Evolutionary conservation across 1,140 invertebrate species (phyloP).

Genomic region (Thaumetopoea pityocampa): DNA sequence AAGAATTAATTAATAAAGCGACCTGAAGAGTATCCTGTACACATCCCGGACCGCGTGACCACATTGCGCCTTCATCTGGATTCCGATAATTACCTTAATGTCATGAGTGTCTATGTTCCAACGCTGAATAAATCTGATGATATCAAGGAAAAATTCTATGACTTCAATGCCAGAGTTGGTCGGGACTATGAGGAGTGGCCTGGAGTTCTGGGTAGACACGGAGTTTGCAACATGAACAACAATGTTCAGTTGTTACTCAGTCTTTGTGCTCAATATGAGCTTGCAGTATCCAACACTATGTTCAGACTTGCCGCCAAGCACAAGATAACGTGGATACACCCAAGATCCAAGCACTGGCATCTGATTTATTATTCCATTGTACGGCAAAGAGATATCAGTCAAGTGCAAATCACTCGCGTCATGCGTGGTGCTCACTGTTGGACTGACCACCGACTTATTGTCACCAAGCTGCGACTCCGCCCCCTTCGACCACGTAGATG

Average conservation of each 20-base stretch:
- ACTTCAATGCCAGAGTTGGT: constrained; percentile 27
- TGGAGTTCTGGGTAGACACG: constrained; percentile 26
- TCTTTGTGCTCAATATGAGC: constrained; percentile 25
- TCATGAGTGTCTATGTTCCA: constrained; percentile 28
- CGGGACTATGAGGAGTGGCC: constrained; percentile 24
- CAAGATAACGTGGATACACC: constrained; percentile 31
- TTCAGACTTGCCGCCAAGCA: constrained; percentile 29
- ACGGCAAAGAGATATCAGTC: constrained; percentile 18
- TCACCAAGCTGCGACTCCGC: constrained; percentile 18
- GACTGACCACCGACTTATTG: constrained; percentile 22
- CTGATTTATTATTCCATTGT: constrained; percentile 30
- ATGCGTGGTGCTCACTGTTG: constrained; percentile 32
- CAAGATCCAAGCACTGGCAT: constrained; percentile 28
- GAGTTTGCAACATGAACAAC: constrained; percentile 27
- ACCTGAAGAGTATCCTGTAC: constrained; percentile 11
- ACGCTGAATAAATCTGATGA: constrained; percentile 21
- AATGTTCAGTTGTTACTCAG: constrained; percentile 27
- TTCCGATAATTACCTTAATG: constrained; percentile 20
- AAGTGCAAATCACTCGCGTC: constrained; percentile 28
- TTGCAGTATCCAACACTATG: constrained; percentile 29
- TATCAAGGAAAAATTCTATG: constrained; percentile 22
- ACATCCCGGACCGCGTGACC: constrained; percentile 22
- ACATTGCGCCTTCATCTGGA: constrained; percentile 20
- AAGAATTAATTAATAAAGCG: constrained; percentile 7
- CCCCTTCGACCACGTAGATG: constrained; percentile 19